These are phyloP conservation scores for Daboia siamensis DNA, from an alignment of 2,113 vertebrate species.

Conservation along the genomic window DNA sequence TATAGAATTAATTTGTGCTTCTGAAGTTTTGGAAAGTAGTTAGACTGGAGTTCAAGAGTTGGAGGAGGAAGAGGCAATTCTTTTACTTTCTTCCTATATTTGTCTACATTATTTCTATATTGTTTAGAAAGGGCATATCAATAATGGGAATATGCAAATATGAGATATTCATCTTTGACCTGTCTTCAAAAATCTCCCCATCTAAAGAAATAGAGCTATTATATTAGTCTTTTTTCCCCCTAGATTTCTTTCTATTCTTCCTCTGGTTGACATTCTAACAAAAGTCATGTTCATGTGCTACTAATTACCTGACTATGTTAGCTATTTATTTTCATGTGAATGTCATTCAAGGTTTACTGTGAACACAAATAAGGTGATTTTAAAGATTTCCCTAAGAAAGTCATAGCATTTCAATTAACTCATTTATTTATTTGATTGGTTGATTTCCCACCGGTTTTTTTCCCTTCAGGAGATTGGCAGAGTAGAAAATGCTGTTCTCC, in stretches of 20 bases:
- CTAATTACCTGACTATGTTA: background rate
- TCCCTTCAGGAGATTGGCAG: background rate
- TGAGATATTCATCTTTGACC: background rate
- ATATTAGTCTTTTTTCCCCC: background rate
- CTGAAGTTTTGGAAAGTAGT: too few relatives aligned
- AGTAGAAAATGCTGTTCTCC: background rate
- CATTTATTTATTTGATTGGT: background rate
- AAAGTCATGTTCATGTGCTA: background rate
- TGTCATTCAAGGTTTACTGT: background rate
- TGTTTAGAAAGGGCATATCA: background rate
- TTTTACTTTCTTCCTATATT: background rate
- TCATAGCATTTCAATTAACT: background rate
- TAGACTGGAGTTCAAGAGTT: too few relatives aligned
- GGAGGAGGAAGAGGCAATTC: too few relatives aligned
- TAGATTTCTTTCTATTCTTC: background rate
- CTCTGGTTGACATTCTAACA: background rate
- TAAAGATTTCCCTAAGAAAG: background rate
- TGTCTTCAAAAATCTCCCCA: background rate
- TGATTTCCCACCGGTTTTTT: background rate
- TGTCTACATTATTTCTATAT: background rate
- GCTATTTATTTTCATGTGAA: background rate
- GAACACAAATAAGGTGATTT: background rate
- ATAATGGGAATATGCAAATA: background rate
- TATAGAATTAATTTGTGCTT: too few relatives aligned
- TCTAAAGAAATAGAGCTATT: background rate